Evolutionary conservation across 2,888 invertebrate species (phyloP), one percentile per base, ranked within the genome.

Genomic region (Byasa hedistus): DNA sequence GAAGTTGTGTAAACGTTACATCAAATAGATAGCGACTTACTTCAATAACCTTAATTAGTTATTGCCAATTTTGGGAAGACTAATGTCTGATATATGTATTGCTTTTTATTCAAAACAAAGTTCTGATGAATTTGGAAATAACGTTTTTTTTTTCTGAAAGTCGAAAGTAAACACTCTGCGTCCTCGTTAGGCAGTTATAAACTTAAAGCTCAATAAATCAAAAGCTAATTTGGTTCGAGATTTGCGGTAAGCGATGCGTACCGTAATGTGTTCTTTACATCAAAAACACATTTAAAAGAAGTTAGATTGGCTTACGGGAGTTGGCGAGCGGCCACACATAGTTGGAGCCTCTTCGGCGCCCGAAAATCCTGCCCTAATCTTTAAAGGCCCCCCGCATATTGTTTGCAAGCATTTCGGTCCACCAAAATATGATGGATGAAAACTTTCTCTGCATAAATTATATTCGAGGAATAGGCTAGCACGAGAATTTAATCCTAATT

Each of bases 211-310:
- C 69, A 73, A 82, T 86, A 87, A 89, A 89, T 89, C 86, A 89
- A 87, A 89, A 89, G 84, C 84, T 87, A 88, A 89, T 89, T 89
- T 88, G 80, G 82, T 83, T 79, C 75, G 79, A 83, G 84, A 85
- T 86, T 86, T 82, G 78, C 76, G 80, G 76, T 79, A 77, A 79
- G 82, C 82, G 79, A 82, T 86, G 87, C 87, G 87, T 88, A 82
- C 81, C 80, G 84, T 86, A 88, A 88, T 87, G 87, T 86, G 89
- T 87, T 90, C 85, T 90, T 89, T 88, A 87, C 87, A 91, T 91
- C 90, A 91, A 91, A 91, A 91, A 91, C 90, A 90, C 89, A 90
- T 91, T 91, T 91, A 90, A 89, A 91, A 90, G 89, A 91, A 91
- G 91, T 91, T 91, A 91, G 87, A 91, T 91, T 91, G 90, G 91